These are phyloP conservation scores for Cichladusa arquata DNA, from an alignment of 2,113 vertebrate genomes.

Conservation along the genomic window DNA sequence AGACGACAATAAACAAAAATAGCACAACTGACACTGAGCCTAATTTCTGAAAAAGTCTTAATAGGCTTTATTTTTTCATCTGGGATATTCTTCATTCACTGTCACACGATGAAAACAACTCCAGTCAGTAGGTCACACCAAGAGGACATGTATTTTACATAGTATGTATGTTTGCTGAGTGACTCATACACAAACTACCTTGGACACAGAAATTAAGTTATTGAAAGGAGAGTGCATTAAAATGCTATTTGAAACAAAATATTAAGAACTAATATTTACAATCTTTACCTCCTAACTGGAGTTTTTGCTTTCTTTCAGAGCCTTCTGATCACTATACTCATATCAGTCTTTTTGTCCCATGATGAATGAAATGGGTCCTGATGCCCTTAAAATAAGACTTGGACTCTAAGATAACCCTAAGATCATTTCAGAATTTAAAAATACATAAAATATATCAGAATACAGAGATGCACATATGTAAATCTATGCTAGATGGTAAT, in stretches of 20 bases:
- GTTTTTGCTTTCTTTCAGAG: constrained; percentile 10
- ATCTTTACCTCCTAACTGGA: constrained; percentile 1
- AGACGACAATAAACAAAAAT: accelerated
- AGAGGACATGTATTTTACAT: neutral
- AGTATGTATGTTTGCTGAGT: neutral
- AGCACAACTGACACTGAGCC: neutral
- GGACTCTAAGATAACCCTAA: neutral
- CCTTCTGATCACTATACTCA: constrained; percentile 59
- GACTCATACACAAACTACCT: neutral
- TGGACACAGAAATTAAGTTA: neutral
- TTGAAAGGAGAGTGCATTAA: neutral
- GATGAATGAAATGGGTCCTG: constrained; percentile 74
- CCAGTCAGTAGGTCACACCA: neutral
- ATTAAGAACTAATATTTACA: constrained; percentile 55
- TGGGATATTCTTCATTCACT: neutral
- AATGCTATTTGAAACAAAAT: constrained; percentile 7
- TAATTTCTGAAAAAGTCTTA: neutral
- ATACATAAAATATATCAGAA: neutral
- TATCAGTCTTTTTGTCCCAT: constrained; percentile 69
- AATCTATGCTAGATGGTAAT: neutral
- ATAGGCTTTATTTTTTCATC: neutral
- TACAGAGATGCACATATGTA: accelerated
- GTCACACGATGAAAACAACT: neutral
- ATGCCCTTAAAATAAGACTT: constrained; percentile 56
- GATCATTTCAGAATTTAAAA: neutral